phyloP scores from a whole-genome alignment of 1,140 invertebrate species.

The Aphelenchoides besseyi region DNA sequence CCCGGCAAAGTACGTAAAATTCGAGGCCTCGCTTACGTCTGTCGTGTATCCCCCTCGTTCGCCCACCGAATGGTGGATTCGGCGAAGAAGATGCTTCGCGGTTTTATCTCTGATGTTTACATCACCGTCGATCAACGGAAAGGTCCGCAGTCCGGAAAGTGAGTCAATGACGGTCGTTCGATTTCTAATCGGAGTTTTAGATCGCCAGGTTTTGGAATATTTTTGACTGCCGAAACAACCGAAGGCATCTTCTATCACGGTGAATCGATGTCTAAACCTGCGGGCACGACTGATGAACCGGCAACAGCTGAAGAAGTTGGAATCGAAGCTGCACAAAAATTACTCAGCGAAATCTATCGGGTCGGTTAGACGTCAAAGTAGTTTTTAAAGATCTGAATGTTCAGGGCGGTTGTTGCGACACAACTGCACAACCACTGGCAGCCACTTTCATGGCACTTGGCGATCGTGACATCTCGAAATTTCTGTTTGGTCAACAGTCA shows the following conservation, averaged over 20 bases:
- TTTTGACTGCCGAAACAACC: conserved; percentile 84
- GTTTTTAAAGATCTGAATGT: conserved; percentile 32
- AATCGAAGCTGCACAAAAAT: conserved; percentile 73
- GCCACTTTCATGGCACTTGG: conserved; percentile 86
- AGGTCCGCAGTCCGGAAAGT: conserved; percentile 80
- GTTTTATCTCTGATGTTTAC: conserved; percentile 90
- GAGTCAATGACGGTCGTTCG: conserved; percentile 63
- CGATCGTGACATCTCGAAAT: conserved; percentile 90
- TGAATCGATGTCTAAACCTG: conserved; percentile 66
- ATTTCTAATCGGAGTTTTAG: conserved; percentile 49
- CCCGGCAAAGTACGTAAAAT: conserved; percentile 89
- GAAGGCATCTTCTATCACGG: conserved; percentile 74
- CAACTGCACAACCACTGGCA: conserved; percentile 78
- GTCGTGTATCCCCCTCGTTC: conserved; percentile 68
- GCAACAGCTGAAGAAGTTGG: conserved; percentile 83
- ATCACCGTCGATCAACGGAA: conserved; percentile 86
- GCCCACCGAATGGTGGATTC: conserved; percentile 82
- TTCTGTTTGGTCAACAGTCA: conserved; percentile 73
- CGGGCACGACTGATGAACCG: conserved; percentile 66
- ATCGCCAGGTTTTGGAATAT: conserved; percentile 79
- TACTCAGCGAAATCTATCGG: conserved; percentile 84
- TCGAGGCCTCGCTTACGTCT: conserved; percentile 77
- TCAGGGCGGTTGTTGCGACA: conserved; percentile 84
- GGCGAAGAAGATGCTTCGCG: conserved; percentile 82
- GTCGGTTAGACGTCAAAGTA: conserved; percentile 51